Evolutionary conservation across 2,797 vertebrate species (phyloP), one percentile per base, ranked within the genome.

Genomic region (Pseudochromis fuscus): DNA sequence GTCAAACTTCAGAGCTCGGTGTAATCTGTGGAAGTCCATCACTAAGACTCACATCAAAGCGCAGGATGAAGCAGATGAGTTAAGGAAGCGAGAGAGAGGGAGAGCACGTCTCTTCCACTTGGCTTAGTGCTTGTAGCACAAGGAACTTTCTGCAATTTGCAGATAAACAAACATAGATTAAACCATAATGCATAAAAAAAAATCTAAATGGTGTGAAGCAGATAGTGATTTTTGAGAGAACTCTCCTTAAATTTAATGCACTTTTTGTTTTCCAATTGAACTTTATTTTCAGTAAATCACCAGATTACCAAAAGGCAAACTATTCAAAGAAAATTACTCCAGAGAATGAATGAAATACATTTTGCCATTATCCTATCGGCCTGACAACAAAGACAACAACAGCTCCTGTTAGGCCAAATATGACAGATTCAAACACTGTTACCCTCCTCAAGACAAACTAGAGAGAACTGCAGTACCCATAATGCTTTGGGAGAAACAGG

Each of bases 1-100:
- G 63, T 64, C 59, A 31, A 63, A 85, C 73, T 75, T 89, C 77
- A 87, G 82, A 91, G 83, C 59, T 66, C 1, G 0, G 37, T 69
- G 42, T 90, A 89, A 92, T 92, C 87, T 87, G 57, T 61, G 28
- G 33, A 79, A 81, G 59, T 81, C 57, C 61, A 68, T 83, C 71
- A 69, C 50, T 19, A 15, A 80, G 57, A 55, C 60, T 16, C 51
- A 80, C 77, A 87, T 91, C 70, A 92, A 86, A 88, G 86, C 51
- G 61, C 63, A 78, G 82, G 79, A 90, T 82, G 80, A 80, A 68
- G 55, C 70, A 75, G 81, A 77, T 59, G 77, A 77, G 63, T 45
- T 19, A 13, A 66, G 49, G 23, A 19, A 42, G 50, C 30, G 56
- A 27, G 59, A 46, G 35, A 3, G 50, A 31, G 57, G 64, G 56